Evolutionary conservation across 2,888 invertebrate genomes (phyloP).

Genomic region (Xestobium rufovillosum): DNA sequence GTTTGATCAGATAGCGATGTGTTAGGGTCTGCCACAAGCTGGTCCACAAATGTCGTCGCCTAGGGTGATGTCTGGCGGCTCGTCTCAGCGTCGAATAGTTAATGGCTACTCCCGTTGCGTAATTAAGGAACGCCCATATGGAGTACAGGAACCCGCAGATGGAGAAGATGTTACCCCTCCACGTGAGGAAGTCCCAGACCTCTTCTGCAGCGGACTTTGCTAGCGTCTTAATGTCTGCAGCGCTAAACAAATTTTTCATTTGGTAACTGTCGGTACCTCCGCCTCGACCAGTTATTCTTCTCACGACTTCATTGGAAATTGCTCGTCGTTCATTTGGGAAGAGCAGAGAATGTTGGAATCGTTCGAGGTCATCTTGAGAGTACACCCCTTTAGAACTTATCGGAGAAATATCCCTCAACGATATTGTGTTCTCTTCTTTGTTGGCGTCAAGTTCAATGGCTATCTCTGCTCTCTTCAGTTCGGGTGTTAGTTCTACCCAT

Average conservation of each 20-base stretch:
- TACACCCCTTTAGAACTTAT: constrained; percentile 12
- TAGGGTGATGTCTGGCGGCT: not conserved
- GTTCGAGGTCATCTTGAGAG: constrained; percentile 6
- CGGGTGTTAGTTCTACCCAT: constrained; percentile 10
- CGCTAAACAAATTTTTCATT: too few species aligned
- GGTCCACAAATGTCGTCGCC: too few species aligned
- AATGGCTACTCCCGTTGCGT: not conserved
- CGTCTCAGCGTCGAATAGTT: not conserved
- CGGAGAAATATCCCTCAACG: constrained; percentile 7
- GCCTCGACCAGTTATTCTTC: not conserved
- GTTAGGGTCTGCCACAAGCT: too few species aligned
- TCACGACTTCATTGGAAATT: not conserved
- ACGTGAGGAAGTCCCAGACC: not conserved
- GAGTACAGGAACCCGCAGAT: not conserved
- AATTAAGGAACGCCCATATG: not conserved
- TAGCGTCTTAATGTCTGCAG: too few species aligned
- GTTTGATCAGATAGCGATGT: too few species aligned
- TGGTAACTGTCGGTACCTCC: too few species aligned
- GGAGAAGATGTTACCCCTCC: not conserved
- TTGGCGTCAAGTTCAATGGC: constrained; percentile 6
- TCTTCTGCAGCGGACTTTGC: too few species aligned
- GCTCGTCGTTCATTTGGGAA: constrained; percentile 13
- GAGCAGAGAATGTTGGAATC: constrained; percentile 9
- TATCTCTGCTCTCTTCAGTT: not conserved
- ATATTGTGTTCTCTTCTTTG: constrained; percentile 6